Conservation (phyloP, 2,797 vertebrate species). For the Antrozous pallidus region DNA sequence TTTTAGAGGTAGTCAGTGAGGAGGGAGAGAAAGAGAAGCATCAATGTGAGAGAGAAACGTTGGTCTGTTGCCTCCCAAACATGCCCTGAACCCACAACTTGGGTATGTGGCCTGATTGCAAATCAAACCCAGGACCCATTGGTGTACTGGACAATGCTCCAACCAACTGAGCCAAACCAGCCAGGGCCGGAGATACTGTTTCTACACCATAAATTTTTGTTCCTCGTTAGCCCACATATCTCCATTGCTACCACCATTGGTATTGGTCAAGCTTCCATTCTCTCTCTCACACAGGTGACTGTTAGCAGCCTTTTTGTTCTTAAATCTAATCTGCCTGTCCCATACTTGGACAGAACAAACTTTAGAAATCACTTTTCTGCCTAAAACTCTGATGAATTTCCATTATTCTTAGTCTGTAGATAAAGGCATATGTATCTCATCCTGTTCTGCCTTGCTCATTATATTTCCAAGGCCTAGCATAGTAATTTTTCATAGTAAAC, state of each 20-base stretch:
- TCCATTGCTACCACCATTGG: not conserved
- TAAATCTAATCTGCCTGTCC: not conserved
- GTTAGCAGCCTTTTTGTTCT: not conserved
- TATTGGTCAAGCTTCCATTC: not conserved
- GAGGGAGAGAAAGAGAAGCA: too few relatives aligned
- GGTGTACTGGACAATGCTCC: not conserved
- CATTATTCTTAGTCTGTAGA: not conserved
- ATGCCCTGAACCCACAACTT: not conserved
- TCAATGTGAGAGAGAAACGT: not conserved
- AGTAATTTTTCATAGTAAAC: not conserved
- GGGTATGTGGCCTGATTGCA: too few relatives aligned
- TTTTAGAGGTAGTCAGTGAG: not conserved
- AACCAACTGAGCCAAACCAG: not conserved
- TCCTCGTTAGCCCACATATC: not conserved
- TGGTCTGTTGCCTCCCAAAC: not conserved
- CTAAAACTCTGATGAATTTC: not conserved
- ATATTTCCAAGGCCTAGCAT: not conserved
- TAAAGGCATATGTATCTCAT: not conserved
- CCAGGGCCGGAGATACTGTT: not conserved
- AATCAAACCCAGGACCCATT: not conserved
- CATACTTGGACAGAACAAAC: not conserved
- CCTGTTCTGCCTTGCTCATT: not conserved
- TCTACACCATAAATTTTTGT: conserved; percentile 11
- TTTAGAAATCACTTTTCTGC: not conserved
- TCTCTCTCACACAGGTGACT: not conserved